Conservation (phyloP, 2,113 vertebrate genomes). For the Silurus meridionalis region DNA sequence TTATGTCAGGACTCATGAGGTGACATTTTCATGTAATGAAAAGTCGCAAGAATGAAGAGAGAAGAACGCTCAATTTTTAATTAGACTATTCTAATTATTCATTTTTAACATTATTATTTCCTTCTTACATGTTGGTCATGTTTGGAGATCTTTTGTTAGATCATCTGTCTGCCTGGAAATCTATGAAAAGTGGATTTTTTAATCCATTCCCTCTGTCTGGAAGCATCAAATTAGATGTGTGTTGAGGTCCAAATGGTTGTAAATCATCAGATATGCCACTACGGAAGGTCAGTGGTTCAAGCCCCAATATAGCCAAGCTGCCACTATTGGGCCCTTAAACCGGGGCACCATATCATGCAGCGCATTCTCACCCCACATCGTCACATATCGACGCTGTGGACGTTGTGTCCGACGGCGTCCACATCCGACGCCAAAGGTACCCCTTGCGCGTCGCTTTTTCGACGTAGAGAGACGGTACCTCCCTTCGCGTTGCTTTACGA, state of each 20-base stretch:
- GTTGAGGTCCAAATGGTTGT: background rate
- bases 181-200: background rate
- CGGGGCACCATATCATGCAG: no score
- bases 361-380: no score
- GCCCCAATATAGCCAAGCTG: no score
- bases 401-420: no score
- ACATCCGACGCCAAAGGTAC: no score
- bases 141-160: background rate
- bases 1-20: background rate
- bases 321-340: no score
- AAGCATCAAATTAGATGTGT: background rate
- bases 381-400: no score
- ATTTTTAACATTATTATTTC: background rate
- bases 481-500: no score
- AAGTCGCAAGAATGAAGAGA: background rate
- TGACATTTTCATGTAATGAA: slow-evolving; percentile 11
- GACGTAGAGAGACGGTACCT: no score
- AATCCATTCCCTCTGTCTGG: background rate
- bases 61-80: slow-evolving; percentile 21
- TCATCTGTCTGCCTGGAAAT: background rate
- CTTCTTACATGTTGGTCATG: background rate
- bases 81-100: background rate
- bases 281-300: no score
- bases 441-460: no score
- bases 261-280: background rate